These are phyloP conservation scores for Edolisoma coerulescens DNA, from an alignment of 2,113 vertebrate genomes.

Conservation along the genomic window DNA sequence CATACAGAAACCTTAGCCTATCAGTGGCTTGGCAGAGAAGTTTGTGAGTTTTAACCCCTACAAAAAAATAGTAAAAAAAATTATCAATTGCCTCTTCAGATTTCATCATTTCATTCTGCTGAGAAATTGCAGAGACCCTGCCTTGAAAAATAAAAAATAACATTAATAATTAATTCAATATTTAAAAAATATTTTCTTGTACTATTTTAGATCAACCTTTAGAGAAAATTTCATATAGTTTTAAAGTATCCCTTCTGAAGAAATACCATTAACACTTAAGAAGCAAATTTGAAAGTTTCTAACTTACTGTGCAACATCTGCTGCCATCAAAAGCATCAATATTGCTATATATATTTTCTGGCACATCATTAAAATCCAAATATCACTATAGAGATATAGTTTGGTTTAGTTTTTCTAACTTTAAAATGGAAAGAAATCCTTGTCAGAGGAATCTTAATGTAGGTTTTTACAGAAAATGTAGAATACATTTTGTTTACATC, in stretches of 20 bases:
- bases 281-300: not conserved
- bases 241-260: not conserved
- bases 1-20: constrained; percentile 18
- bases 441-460: not conserved
- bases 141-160: not conserved
- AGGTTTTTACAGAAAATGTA: not conserved
- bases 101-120: constrained; percentile 7
- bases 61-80: constrained; percentile 40
- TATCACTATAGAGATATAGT: not conserved
- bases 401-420: not conserved
- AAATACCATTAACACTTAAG: not conserved
- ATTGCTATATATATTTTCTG: not conserved
- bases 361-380: not conserved
- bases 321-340: not conserved
- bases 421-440: not conserved
- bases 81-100: constrained; percentile 6
- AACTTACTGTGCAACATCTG: not conserved
- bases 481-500: not conserved
- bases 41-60: not conserved
- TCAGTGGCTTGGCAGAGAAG: not conserved
- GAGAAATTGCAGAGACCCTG: not conserved
- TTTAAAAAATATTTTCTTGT: not conserved
- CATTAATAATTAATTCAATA: constrained; percentile 46
- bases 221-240: not conserved
- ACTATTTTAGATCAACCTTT: not conserved